Base-by-base conservation (phyloP, 2,888 invertebrate species). In the Pherbina coryleti region DNA sequence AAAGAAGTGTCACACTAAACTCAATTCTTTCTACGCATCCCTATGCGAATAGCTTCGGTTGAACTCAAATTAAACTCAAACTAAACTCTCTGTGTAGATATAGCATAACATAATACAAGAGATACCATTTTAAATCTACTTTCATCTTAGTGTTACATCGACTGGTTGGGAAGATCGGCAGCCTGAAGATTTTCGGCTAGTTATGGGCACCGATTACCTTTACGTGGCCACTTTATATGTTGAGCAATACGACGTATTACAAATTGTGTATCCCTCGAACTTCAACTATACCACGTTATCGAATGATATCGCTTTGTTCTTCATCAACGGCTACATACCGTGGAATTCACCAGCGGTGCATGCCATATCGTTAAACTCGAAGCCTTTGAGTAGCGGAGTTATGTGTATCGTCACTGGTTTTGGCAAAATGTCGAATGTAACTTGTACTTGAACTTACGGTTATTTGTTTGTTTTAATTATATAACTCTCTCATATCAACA, bases 281-380 rank as follows among this genome's bases (percentile, higher is more conserved):
- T 88, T 84, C 64, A 76, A 81, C 37, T 31, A 71, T 1, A 17
- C 8, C 0, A 70, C 80, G 0, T 55, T 84, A n/a, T 37, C 9
- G 0, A 84, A 87, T 57, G 88, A 88, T 75, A 81, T 89, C 34
- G 87, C 85, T 0, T 34, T 87, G 9, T 70, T 89, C 53, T 86
- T 87, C 67, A 79, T 89, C 4, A 82, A 83, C 19, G 86, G 85
- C 0, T 78, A 77, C 2, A 83, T 88, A 44, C 86, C 86, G 5
- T 81, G 79, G 79, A 75, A 76, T 28, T 80, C 82, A 66, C 31
- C 78, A 0, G 79, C 77, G 0, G 82, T 84, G 0, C 69, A 37
- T 8, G 76, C 85, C 1, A 77, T 88, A 77, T 17, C 81, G 2
- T 71, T 88, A 0, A 82, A 80, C 60, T 14, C 7, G 3, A 0